phyloP scores from a whole-genome alignment of 2,888 invertebrate genomes.

The Petrolisthes cinctipes region DNA sequence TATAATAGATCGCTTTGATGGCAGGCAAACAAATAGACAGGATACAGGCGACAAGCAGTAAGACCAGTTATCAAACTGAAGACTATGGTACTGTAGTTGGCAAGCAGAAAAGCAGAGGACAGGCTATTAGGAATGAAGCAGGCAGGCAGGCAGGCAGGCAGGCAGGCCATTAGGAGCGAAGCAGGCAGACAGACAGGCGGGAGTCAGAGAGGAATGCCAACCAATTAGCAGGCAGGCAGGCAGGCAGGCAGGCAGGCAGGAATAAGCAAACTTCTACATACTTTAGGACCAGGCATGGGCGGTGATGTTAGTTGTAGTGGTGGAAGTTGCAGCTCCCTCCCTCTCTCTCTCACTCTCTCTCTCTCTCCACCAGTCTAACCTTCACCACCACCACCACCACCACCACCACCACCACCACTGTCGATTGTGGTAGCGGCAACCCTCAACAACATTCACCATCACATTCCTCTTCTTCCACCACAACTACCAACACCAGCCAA shows the following conservation, averaged over 20 bases:
- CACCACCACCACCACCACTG: not conserved
- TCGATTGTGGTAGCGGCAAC: not conserved
- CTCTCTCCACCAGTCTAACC: not conserved
- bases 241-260: conserved; percentile 1
- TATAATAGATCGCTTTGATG: too few species aligned
- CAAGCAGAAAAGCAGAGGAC: not conserved
- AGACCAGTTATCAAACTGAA: not conserved
- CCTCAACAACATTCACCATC: not conserved
- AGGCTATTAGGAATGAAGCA: too few species aligned
- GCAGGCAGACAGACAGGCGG: not conserved
- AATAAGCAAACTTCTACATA: too few species aligned
- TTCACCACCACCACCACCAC: not conserved
- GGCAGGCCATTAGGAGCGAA: not conserved
- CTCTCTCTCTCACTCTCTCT: not conserved
- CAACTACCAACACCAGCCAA: not conserved
- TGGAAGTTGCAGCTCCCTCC: not conserved
- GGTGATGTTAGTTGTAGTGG: conserved; percentile 15
- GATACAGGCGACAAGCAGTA: not conserved
- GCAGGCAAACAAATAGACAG: not conserved
- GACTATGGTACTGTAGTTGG: too few species aligned
- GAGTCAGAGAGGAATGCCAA: not conserved
- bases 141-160: not conserved
- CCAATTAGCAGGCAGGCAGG: not conserved
- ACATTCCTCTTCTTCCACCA: not conserved
- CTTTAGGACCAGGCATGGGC: not conserved